A percentile compares a stretch with the other conserved stretches of the same genome.
phyloP scores from a whole-genome alignment of 2,797 vertebrate species.

The Melanotaenia trifasciata region DNA sequence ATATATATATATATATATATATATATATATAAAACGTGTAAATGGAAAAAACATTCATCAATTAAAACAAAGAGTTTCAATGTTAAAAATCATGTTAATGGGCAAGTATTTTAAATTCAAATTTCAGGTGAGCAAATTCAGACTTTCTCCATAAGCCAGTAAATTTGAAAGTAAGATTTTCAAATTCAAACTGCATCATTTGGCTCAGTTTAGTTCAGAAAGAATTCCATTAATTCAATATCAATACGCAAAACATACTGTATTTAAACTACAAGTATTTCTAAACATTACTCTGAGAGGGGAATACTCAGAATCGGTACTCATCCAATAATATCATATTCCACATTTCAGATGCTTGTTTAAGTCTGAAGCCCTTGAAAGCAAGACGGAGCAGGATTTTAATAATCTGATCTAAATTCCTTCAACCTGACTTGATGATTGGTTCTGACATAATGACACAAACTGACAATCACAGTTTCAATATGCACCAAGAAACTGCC shows the following conservation, averaged over 20 bases:
- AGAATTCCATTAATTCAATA: not conserved
- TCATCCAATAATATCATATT: not conserved
- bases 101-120: not conserved
- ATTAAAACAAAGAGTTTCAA: too few relatives aligned
- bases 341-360: not conserved
- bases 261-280: not conserved
- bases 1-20: too few relatives aligned
- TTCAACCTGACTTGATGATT: constrained; percentile 32
- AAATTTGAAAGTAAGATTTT: too few relatives aligned
- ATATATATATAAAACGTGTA: too few relatives aligned
- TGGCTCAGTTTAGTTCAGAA: too few relatives aligned
- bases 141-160: not conserved
- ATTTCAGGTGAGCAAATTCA: not conserved
- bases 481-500: not conserved
- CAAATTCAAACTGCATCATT: not conserved
- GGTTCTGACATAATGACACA: not conserved
- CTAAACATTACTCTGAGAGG: not conserved
- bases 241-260: not conserved
- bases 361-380: not conserved
- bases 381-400: not conserved
- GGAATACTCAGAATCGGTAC: not conserved
- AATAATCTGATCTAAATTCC: constrained; percentile 20
- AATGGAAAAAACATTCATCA: too few relatives aligned
- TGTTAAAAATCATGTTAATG: too few relatives aligned
- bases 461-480: not conserved